Conservation (phyloP, 2,113 vertebrate genomes). For the Silurus meridionalis region DNA sequence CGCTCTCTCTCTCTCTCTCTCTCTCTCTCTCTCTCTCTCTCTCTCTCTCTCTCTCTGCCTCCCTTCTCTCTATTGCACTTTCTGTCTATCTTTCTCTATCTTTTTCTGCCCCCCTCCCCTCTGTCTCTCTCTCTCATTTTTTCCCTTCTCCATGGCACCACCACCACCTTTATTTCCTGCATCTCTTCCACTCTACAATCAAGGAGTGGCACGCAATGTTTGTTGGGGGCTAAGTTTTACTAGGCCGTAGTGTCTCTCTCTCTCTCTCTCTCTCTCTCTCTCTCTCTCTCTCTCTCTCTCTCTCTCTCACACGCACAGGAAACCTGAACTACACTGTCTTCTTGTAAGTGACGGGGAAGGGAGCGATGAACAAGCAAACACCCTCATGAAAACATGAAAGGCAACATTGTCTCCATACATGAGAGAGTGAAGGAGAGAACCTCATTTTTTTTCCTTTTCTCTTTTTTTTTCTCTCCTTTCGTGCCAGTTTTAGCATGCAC, state of each 20-base stretch:
- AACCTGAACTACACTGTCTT: slow-evolving; percentile 84
- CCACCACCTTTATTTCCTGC: slow-evolving; percentile 13
- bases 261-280: slow-evolving; percentile 60
- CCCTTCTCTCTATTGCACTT: slow-evolving; percentile 40
- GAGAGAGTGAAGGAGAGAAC: slow-evolving; percentile 33
- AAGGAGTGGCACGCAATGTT: slow-evolving; percentile 78
- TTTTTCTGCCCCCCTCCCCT: not conserved
- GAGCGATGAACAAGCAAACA: not conserved
- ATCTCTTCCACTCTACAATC: slow-evolving; percentile 70
- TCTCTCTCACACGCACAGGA: slow-evolving; percentile 64
- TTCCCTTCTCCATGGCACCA: not conserved
- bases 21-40: not conserved
- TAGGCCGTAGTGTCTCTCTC: slow-evolving; percentile 61
- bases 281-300: slow-evolving; percentile 57
- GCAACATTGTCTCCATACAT: slow-evolving; percentile 14
- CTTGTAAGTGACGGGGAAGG: slow-evolving; percentile 45
- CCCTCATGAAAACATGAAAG: slow-evolving; percentile 36
- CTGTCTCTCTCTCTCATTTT: slow-evolving; percentile 5
- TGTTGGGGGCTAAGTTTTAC: slow-evolving; percentile 70
- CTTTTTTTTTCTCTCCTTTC: slow-evolving; percentile 50
- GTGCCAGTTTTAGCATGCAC: slow-evolving; percentile 64
- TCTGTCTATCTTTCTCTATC: not conserved
- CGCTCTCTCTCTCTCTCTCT: slow-evolving; percentile 31
- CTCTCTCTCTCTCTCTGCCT: slow-evolving; percentile 40
- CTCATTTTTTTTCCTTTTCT: slow-evolving; percentile 54